Percentiles rank a stretch among this genome's conserved stretches.
These are phyloP conservation scores for Dioctria linearis DNA, from an alignment of 2,888 invertebrate species.

Conservation along the genomic window DNA sequence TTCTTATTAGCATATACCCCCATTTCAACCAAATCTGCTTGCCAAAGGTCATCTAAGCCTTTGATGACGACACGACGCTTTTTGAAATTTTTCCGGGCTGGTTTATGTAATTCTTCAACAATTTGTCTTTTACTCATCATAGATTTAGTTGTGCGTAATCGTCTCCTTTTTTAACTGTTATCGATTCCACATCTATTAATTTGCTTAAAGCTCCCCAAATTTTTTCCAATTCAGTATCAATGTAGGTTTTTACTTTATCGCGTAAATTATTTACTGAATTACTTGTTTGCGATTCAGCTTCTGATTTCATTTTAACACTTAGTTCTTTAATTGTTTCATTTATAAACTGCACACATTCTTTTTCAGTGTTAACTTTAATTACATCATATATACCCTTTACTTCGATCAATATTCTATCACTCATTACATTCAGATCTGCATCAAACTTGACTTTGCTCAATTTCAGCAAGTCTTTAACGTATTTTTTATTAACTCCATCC, in stretches of 20 bases:
- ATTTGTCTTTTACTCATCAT: slow-evolving; percentile 41
- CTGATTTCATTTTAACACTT: neutral
- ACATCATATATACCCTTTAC: neutral
- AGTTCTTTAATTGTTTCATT: neutral
- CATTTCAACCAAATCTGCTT: too few species aligned
- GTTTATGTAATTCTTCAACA: slow-evolving; percentile 66
- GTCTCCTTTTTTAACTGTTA: neutral
- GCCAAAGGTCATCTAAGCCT: too few species aligned
- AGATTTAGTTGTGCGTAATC: neutral
- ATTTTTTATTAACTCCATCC: too few species aligned
- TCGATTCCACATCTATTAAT: too few species aligned
- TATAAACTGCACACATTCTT: neutral
- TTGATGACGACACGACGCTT: too few species aligned
- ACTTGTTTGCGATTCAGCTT: neutral
- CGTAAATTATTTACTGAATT: too few species aligned
- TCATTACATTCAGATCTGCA: too few species aligned
- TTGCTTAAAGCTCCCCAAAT: too few species aligned
- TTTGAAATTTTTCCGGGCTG: slow-evolving; percentile 35
- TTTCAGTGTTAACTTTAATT: neutral
- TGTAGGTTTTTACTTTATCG: neutral
- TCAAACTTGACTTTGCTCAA: neutral
- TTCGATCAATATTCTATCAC: too few species aligned
- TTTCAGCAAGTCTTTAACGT: neutral
- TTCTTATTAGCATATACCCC: slow-evolving; percentile 63
- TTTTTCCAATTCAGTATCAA: neutral